A percentile compares a stretch with the other conserved stretches of the same genome.
These are phyloP conservation scores for Copidosoma floridanum DNA, from an alignment of 1,140 invertebrate genomes.

Conservation along the genomic window DNA sequence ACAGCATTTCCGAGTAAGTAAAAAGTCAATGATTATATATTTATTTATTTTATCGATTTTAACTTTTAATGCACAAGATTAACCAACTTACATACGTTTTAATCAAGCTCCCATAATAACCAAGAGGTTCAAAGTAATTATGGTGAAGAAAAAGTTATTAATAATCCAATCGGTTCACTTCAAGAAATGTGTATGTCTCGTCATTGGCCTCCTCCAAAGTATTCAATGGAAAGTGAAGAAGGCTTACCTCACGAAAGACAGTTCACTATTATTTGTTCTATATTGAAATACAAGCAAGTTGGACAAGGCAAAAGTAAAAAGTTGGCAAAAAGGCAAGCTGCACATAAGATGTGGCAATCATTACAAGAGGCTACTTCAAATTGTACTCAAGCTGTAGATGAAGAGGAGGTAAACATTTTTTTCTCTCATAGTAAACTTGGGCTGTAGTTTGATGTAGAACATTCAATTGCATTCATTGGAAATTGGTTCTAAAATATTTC, in stretches of 20 bases:
- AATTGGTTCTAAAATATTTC: too few relatives aligned
- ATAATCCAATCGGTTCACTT: slow-evolving; percentile 93
- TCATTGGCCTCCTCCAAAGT: slow-evolving; percentile 90
- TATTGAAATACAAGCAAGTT: slow-evolving; percentile 78
- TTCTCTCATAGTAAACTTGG: too few relatives aligned
- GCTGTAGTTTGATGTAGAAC: background rate
- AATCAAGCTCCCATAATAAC: slow-evolving; percentile 43
- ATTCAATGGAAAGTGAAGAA: slow-evolving; percentile 86
- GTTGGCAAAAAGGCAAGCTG: slow-evolving; percentile 89
- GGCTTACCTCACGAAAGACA: slow-evolving; percentile 90
- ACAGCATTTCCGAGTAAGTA: slow-evolving; percentile 51
- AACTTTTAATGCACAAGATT: background rate
- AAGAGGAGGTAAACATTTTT: slow-evolving; percentile 59
- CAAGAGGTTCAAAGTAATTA: slow-evolving; percentile 46
- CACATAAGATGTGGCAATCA: slow-evolving; percentile 86
- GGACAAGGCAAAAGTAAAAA: slow-evolving; percentile 94
- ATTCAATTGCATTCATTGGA: too few relatives aligned
- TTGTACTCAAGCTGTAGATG: slow-evolving; percentile 54
- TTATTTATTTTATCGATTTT: slow-evolving; percentile 21
- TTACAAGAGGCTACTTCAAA: slow-evolving; percentile 70
- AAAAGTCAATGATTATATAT: slow-evolving; percentile 1
- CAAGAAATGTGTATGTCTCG: slow-evolving; percentile 96
- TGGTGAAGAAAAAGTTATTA: slow-evolving; percentile 69
- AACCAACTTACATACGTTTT: slow-evolving; percentile 11
- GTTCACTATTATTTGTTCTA: slow-evolving; percentile 88